Percentiles rank a stretch among this genome's conserved stretches.
Conservation (phyloP, 2,888 invertebrate species). For the Tiliacea citrago region DNA sequence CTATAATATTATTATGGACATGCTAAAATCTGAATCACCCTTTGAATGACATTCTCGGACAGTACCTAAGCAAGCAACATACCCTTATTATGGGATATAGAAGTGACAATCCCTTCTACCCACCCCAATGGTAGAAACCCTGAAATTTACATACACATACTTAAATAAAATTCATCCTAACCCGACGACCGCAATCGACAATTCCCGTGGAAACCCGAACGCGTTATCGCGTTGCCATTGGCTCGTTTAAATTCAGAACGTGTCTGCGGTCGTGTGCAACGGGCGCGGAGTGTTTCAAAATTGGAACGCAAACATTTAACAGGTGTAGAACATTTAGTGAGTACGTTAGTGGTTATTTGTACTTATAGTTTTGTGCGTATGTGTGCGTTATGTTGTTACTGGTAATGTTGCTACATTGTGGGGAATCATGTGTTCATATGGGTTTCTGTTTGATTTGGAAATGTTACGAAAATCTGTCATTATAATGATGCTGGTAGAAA, state of each 20-base stretch:
- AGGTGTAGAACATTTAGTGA: conserved; percentile 70
- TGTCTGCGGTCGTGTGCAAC: conserved; percentile 83
- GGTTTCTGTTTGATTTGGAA: background rate
- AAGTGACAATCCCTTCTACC: conserved; percentile 7
- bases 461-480: background rate
- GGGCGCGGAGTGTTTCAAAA: conserved; percentile 77
- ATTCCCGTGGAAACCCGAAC: conserved; percentile 67
- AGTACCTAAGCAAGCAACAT: conserved; percentile 17
- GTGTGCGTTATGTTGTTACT: conserved; percentile 22
- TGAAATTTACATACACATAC: conserved; percentile 58
- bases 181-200: conserved; percentile 65
- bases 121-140: conserved; percentile 34
- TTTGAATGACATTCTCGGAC: too few species aligned
- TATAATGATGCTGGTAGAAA: background rate
- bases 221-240: conserved; percentile 78
- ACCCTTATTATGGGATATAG: conserved; percentile 10
- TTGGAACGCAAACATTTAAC: conserved; percentile 73
- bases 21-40: background rate
- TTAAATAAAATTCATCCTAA: conserved; percentile 62
- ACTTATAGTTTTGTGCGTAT: conserved; percentile 53
- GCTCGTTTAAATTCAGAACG: conserved; percentile 84
- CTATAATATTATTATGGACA: background rate
- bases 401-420: conserved; percentile 6
- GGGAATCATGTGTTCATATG: background rate
- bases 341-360: conserved; percentile 63